Base-by-base conservation (phyloP, 2,797 vertebrate species). In the Sebastes matsubarae region DNA sequence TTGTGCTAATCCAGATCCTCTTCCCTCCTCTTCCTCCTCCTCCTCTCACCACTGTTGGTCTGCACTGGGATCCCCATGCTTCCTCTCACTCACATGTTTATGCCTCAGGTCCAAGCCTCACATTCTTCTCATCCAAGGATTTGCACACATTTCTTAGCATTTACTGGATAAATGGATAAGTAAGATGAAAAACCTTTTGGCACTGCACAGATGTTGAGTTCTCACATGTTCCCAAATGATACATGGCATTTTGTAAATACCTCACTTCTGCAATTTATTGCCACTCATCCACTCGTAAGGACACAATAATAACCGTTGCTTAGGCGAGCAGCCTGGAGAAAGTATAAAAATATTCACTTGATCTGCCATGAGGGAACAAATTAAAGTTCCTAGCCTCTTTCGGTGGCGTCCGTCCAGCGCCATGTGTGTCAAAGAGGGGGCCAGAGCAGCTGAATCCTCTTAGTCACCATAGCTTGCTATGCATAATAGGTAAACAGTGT, bases 401-500 rank as follows among this genome's bases (percentile, higher is more conserved):
- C 42, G 3, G 70, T 88, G 87, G 78, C 74, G 3, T 78, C 36
- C 25, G 5, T 88, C 82, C 89, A 89, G 64, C 69, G 0, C 63
- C 72, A 75, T 88, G 83, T 84, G 78, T 84, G 77, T 88, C 59
- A 77, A 79, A 86, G 70, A 55, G 64, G 32, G 32, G 65, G 61
- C 84, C 79, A 84, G 74, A 79, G 65, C 88, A 89, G 89, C 88
- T 91, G 86, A 91, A 86, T 91, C 85, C 65, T 70, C 84, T 89
- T 72, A 88, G 87, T 89, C 58, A 20, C 66, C 76, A 74, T 81
- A 79, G 70, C 42, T 64, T 69, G 64, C 72, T 55, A 63, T 79
- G 58, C 63, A 86, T 74, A 87, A 90, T 89, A 89, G 83, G 86
- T 94, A 92, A 94, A 92, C 81, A 80, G 74, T 79, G 72, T 82